These are phyloP conservation scores for Drosophila saltans DNA, from an alignment of 1,140 invertebrate genomes.

Conservation along the genomic window DNA sequence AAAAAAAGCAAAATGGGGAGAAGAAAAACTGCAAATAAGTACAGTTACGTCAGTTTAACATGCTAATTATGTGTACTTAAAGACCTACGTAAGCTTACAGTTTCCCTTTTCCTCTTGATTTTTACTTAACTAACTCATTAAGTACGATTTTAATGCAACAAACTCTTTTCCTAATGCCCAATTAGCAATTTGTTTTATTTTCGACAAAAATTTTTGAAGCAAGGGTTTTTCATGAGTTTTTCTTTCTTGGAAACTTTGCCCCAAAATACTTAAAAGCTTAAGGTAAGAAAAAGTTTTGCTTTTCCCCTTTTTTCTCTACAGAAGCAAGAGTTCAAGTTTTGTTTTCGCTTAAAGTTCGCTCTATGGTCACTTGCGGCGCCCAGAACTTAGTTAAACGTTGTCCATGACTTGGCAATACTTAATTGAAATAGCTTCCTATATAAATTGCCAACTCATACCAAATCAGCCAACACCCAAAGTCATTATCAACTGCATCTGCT, in stretches of 20 bases:
- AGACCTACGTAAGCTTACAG: slow-evolving; percentile 37
- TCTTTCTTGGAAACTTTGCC: slow-evolving; percentile 43
- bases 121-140: slow-evolving; percentile 9
- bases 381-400: slow-evolving; percentile 43
- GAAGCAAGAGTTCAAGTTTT: slow-evolving; percentile 36
- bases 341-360: slow-evolving; percentile 14
- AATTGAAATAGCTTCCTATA: slow-evolving; percentile 32
- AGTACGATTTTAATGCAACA: slow-evolving; percentile 31
- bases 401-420: slow-evolving; percentile 17
- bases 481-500: slow-evolving; percentile 4
- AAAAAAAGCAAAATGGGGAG: background rate
- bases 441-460: slow-evolving; percentile 38
- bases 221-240: slow-evolving; percentile 13
- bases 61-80: slow-evolving; percentile 68
- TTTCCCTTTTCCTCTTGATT: background rate
- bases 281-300: slow-evolving; percentile 53
- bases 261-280: slow-evolving; percentile 72
- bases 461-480: slow-evolving; percentile 24
- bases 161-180: slow-evolving; percentile 39
- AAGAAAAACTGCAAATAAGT: slow-evolving; percentile 17
- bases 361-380: slow-evolving; percentile 1
- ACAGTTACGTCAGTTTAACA: slow-evolving; percentile 48
- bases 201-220: slow-evolving; percentile 32
- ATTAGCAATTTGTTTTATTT: slow-evolving; percentile 79
- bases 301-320: slow-evolving; percentile 34